Percentiles rank a stretch among this genome's conserved stretches.
phyloP scores from a whole-genome alignment of 1,140 invertebrate species.

The Batillaria attramentaria region DNA sequence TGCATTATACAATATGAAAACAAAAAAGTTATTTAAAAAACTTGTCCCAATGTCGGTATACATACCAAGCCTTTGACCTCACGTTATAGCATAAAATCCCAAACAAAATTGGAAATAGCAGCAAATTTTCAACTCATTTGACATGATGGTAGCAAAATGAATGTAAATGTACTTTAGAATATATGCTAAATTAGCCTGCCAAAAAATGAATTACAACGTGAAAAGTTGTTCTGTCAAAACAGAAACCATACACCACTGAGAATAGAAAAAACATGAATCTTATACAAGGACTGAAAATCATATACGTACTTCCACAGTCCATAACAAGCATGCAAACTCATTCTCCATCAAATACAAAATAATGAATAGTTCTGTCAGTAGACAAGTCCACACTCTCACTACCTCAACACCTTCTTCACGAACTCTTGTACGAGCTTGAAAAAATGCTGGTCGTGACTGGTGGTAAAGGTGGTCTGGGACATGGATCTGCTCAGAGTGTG shows the following conservation, averaged over 20 bases:
- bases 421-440: constrained; percentile 54
- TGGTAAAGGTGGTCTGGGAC: constrained; percentile 49
- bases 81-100: too few species aligned
- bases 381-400: not conserved
- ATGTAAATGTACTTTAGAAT: too few species aligned
- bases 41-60: too few species aligned
- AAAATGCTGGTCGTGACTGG: constrained; percentile 48
- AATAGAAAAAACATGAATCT: not conserved
- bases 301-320: too few species aligned
- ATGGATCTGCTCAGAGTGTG: constrained; percentile 42
- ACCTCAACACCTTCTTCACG: constrained; percentile 51
- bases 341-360: not conserved
- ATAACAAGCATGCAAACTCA: not conserved
- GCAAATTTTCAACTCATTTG: too few species aligned
- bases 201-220: not conserved
- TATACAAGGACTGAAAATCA: not conserved
- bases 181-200: too few species aligned
- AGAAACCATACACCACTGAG: not conserved
- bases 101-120: too few species aligned
- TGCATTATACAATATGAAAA: too few species aligned
- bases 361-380: too few species aligned
- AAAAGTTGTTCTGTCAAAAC: not conserved
- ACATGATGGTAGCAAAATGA: too few species aligned
- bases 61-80: too few species aligned
- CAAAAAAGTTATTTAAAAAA: too few species aligned